Conservation (phyloP, 2,113 vertebrate species). For the Paradisaea rubra region DNA sequence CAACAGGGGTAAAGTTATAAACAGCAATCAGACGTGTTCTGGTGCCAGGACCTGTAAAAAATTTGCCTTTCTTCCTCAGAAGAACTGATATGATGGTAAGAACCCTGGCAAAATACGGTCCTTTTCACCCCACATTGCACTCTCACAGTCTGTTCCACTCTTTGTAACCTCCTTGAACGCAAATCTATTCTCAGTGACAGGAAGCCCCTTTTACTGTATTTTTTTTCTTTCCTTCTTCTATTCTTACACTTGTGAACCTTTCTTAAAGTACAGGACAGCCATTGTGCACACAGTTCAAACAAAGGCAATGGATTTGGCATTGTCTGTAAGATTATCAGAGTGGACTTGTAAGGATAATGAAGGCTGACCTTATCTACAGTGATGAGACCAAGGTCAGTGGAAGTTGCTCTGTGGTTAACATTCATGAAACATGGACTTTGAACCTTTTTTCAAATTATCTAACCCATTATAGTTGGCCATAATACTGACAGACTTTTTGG, state of each 20-base stretch:
- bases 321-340: background rate
- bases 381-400: background rate
- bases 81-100: background rate
- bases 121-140: background rate
- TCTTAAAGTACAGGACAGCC: background rate
- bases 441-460: background rate
- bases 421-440: background rate
- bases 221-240: background rate
- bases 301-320: background rate
- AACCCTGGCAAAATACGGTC: background rate
- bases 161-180: background rate
- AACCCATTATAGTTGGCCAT: accelerated
- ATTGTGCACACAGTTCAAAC: background rate
- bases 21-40: background rate
- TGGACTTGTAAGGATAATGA: background rate
- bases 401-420: background rate
- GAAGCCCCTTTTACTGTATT: background rate
- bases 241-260: background rate
- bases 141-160: background rate
- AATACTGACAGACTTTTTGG: background rate
- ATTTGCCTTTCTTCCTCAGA: background rate
- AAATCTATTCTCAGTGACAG: background rate
- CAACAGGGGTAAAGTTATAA: accelerated
- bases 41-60: background rate
- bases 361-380: background rate